A percentile compares a stretch with the other conserved stretches of the same genome.
These are phyloP conservation scores for Numida meleagris DNA, from an alignment of 2,113 vertebrate genomes.

Conservation along the genomic window DNA sequence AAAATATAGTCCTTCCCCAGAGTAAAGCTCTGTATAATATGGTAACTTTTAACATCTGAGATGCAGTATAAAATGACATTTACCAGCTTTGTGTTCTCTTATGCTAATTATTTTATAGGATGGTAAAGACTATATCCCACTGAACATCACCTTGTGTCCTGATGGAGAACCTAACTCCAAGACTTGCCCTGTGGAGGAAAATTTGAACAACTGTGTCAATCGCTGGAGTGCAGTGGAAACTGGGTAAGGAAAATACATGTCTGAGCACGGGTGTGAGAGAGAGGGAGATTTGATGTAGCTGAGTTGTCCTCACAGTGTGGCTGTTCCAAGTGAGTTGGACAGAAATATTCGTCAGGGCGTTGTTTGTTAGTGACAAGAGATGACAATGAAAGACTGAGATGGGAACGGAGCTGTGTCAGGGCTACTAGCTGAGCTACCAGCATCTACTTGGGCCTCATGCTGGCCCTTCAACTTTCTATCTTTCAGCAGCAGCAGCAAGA, in stretches of 20 bases:
- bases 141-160: slow-evolving; percentile 87
- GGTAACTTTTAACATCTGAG: not conserved
- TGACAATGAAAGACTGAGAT: not conserved
- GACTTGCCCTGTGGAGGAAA: slow-evolving; percentile 75
- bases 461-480: not conserved
- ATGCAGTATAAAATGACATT: not conserved
- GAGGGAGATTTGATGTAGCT: not conserved
- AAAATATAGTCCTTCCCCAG: not conserved
- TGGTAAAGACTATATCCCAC: slow-evolving; percentile 94
- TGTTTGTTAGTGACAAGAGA: not conserved
- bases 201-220: slow-evolving; percentile 72
- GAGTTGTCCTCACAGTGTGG: accelerated
- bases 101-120: slow-evolving; percentile 74
- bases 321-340: not conserved
- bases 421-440: not conserved
- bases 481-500: slow-evolving; percentile 79
- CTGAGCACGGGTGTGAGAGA: not conserved
- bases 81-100: not conserved
- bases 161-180: slow-evolving; percentile 77
- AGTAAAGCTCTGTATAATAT: not conserved
- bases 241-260: slow-evolving; percentile 75
- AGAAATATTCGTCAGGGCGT: not conserved
- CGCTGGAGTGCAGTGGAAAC: slow-evolving; percentile 80
- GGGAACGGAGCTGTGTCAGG: not conserved
- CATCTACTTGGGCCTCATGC: not conserved